Conservation (phyloP, 2,113 vertebrate genomes). For the Hoplias malabaricus region DNA sequence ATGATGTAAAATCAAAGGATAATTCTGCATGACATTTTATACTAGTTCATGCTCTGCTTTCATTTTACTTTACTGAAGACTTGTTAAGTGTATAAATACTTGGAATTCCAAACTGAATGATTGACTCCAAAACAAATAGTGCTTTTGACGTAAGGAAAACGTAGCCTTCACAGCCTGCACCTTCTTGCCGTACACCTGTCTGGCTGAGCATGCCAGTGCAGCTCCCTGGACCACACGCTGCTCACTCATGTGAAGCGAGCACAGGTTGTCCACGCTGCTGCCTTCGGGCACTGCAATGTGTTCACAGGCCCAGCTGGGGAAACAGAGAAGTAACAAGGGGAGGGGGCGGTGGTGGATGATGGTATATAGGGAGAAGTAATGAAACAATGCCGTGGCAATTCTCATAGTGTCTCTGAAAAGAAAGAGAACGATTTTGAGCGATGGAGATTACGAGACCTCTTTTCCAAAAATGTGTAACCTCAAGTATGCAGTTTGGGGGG, state of each 20-base stretch:
- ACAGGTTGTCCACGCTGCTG: conserved; percentile 76
- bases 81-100: conserved; percentile 62
- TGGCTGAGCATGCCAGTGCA: conserved; percentile 75
- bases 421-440: conserved; percentile 21
- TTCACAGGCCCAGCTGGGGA: conserved; percentile 67
- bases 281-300: conserved; percentile 79
- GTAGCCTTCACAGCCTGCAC: conserved; percentile 76
- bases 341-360: background rate
- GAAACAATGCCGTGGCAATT: conserved; percentile 68
- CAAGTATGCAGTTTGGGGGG: no score
- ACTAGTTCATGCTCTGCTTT: no score
- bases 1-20: no score
- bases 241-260: conserved; percentile 76
- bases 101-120: conserved; percentile 66
- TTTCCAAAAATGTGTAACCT: no score
- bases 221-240: conserved; percentile 67
- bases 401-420: conserved; percentile 43
- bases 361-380: conserved; percentile 59
- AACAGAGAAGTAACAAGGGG: conserved; percentile 33
- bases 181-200: conserved; percentile 79
- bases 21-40: no score
- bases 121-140: conserved; percentile 69
- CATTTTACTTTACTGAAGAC: background rate
- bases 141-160: conserved; percentile 67
- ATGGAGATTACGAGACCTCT: background rate